Evolutionary conservation across 2,888 invertebrate species (phyloP), one percentile per base, ranked within the genome.

Genomic region (Zeuzera pyrina): DNA sequence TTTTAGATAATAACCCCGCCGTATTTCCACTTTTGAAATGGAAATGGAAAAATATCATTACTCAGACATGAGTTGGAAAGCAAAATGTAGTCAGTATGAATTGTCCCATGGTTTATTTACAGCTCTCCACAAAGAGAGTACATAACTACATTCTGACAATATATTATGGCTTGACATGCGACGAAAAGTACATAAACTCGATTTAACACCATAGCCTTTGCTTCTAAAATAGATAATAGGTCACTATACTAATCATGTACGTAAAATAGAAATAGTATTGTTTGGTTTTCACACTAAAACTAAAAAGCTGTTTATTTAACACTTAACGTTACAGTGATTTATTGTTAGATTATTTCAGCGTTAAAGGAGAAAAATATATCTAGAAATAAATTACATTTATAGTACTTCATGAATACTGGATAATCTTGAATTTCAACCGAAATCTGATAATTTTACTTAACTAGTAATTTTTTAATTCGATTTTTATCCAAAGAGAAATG

Each of bases 261-360:
- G 43, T 54, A 53, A 55, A 62, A 33, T 30, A 44, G 49, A 46
- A 57, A 53, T 53, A 50, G 47, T 49, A 68, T 56, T 61, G 72
- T 72, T 73, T 73, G 72, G 72, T 72, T 64, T 57, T 59, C 61
- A 42, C 62, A 58, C 65, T 71, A 64, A 50, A 62, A 56, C 70
- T 72, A 49, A 66, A 57, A 48, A 56, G 51, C 49, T 51, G 39
- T 43, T 46, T 45, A 47, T 19, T 6, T 19, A 19, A 6, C 5
- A 19, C 8, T 6, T 19, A 6, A 19, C 8, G 5, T 8, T 6
- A 19, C 8, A 19, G 5, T 6, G 5, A 19, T 6, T 8, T 19
- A 5, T 19, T 8, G 8, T 19, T 19, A 8, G 19, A 19, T 19
- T 6, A 5, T 19, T 19, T 19, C 5, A 19, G 8, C 19, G 19